These are phyloP conservation scores for Oncopeltus fasciatus DNA, from an alignment of 1,140 invertebrate species.

Conservation along the genomic window DNA sequence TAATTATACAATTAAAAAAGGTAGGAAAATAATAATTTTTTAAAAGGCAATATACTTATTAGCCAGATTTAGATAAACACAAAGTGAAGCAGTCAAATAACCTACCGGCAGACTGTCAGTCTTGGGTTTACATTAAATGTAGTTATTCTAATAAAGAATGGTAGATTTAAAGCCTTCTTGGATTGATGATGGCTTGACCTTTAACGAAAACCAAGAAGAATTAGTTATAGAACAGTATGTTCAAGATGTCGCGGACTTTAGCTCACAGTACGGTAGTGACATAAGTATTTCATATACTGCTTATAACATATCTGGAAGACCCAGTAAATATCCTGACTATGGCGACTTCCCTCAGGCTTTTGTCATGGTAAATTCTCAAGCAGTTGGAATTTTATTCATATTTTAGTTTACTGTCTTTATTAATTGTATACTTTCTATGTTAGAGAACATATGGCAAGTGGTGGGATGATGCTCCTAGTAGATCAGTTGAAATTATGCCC, in stretches of 20 bases:
- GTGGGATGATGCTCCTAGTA: conserved; percentile 68
- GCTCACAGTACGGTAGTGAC: conserved; percentile 78
- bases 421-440: conserved; percentile 17
- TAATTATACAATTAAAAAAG: too few species aligned
- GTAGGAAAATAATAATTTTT: too few species aligned
- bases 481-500: conserved; percentile 50
- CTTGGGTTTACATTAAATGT: too few species aligned
- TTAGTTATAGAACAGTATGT: conserved; percentile 40
- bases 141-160: not conserved
- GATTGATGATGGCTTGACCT: not conserved
- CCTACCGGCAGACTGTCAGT: too few species aligned
- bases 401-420: not conserved
- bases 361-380: conserved; percentile 68
- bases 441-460: conserved; percentile 79
- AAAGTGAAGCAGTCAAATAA: too few species aligned
- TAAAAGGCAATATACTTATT: too few species aligned
- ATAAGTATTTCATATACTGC: conserved; percentile 77
- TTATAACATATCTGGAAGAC: conserved; percentile 65
- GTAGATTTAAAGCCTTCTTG: not conserved
- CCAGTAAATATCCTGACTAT: conserved; percentile 70
- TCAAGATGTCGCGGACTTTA: conserved; percentile 58
- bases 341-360: conserved; percentile 80
- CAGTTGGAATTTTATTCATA: too few species aligned
- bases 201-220: not conserved
- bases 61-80: too few species aligned